Conservation (phyloP, 2,113 vertebrate species). For the Calonectris borealis region DNA sequence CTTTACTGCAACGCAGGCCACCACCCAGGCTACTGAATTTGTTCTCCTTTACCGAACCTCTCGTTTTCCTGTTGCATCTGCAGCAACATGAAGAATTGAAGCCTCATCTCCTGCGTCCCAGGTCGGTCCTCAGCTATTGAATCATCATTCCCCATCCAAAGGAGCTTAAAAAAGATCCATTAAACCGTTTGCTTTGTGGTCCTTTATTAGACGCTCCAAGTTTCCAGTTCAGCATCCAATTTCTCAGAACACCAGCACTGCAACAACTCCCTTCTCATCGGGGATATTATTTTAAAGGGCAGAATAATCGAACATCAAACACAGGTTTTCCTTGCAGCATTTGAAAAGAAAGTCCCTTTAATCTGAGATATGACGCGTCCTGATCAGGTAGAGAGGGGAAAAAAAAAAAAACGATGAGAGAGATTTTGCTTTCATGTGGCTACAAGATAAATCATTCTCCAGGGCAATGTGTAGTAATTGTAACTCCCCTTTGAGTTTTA, state of each 20-base stretch:
- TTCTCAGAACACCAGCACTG: not conserved
- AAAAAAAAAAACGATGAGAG: not conserved
- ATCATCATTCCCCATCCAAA: not conserved
- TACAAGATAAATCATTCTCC: not conserved
- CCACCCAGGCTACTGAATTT: not conserved
- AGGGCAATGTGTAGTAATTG: not conserved
- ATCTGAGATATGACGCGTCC: not conserved
- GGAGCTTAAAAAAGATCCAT: not conserved
- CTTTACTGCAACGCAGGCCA: not conserved
- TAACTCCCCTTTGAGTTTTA: not conserved
- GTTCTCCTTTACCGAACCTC: not conserved
- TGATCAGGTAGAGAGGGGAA: not conserved
- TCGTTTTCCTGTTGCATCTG: not conserved
- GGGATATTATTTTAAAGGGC: not conserved
- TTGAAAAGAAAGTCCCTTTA: not conserved
- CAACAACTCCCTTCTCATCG: not conserved
- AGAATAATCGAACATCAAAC: not conserved
- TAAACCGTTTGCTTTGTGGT: not conserved
- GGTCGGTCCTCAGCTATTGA: not conserved
- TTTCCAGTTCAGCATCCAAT: not conserved
- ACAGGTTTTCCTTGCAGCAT: not conserved
- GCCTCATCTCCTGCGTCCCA: not conserved
- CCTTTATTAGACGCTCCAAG: not conserved
- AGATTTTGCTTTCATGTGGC: constrained; percentile 15
- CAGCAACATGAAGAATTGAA: not conserved